Evolutionary conservation across 2,888 invertebrate genomes (phyloP).

Genomic region (Homarus gammarus): DNA sequence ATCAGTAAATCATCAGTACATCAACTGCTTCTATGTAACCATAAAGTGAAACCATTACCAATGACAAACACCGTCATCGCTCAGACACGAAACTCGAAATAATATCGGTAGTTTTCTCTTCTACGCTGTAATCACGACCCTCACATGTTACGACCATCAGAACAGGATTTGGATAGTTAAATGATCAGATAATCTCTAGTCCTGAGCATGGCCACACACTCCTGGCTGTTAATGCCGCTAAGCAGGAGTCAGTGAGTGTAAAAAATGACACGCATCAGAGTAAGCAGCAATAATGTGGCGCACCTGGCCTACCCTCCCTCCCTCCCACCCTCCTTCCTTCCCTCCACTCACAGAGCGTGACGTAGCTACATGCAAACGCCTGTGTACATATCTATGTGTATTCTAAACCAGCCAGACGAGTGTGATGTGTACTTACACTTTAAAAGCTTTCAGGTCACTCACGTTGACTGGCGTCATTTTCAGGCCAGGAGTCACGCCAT

Average conservation of each 20-base stretch:
- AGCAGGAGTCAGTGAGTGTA: no score
- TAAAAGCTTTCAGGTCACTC: constrained; percentile 44
- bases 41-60: no score
- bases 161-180: no score
- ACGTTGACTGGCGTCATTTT: constrained; percentile 11
- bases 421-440: constrained; percentile 17
- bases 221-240: no score
- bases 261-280: no score
- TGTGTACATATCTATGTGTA: constrained; percentile 36
- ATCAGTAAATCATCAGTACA: background rate
- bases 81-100: background rate
- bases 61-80: background rate
- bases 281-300: no score
- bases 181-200: no score
- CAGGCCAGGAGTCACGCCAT: constrained; percentile 39
- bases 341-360: constrained; percentile 13
- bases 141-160: no score
- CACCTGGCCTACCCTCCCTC: constrained; percentile 2
- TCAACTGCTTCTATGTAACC: background rate
- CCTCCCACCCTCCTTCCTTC: background rate
- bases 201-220: no score
- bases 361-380: constrained; percentile 44
- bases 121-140: no score
- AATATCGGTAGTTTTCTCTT: no score
- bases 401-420: background rate